phyloP scores from a whole-genome alignment of 2,797 vertebrate genomes.

The Xenentodon cancila region DNA sequence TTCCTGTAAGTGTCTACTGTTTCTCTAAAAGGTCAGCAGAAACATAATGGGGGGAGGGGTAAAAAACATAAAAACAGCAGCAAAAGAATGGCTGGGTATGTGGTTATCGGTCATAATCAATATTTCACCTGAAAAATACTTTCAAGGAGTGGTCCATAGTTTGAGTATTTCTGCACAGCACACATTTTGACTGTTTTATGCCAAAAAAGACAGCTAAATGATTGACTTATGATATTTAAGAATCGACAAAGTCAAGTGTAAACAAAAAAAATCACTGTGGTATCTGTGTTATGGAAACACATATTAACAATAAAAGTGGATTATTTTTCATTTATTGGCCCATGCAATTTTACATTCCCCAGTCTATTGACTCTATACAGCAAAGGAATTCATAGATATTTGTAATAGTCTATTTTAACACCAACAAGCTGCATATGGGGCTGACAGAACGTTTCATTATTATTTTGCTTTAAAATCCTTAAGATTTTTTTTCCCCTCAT shows the following conservation, averaged over 20 bases:
- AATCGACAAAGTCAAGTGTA: conserved; percentile 24
- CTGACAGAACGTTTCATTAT: too few species aligned
- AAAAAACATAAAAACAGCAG: conserved; percentile 52
- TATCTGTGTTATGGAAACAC: neutral
- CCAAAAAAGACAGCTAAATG: conserved; percentile 14
- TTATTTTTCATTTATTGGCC: neutral
- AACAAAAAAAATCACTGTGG: conserved; percentile 7
- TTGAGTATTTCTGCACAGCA: neutral
- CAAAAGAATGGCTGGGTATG: conserved; percentile 45
- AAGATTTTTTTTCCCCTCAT: too few species aligned
- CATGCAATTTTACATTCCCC: neutral
- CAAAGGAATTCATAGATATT: neutral
- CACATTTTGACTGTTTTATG: conserved; percentile 2
- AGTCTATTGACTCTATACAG: neutral
- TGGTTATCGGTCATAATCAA: conserved; percentile 70
- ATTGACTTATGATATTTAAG: conserved; percentile 24
- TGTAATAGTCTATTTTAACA: too few species aligned
- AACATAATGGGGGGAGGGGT: conserved; percentile 54
- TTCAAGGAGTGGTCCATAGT: conserved; percentile 22
- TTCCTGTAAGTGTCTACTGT: conserved; percentile 66
- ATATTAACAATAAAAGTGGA: neutral
- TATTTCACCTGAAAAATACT: conserved; percentile 56
- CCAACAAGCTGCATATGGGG: too few species aligned
- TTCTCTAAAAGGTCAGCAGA: conserved; percentile 76
- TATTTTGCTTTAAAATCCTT: too few species aligned